Evolutionary conservation across 2,888 invertebrate species (phyloP).

Genomic region (Caenorhabditis zanzibari): DNA sequence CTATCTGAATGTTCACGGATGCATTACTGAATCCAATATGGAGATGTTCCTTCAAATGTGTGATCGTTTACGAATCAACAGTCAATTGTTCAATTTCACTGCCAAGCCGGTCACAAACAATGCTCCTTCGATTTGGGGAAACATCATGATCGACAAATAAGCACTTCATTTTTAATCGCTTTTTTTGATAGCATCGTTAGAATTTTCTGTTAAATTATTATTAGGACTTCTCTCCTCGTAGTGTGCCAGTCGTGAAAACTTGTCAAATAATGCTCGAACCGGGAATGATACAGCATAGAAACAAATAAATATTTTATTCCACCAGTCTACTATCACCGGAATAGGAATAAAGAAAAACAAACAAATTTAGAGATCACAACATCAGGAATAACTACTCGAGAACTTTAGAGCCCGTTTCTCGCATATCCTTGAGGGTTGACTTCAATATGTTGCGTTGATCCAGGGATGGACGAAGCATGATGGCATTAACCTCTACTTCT

Average conservation of each 20-base stretch:
- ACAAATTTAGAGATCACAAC: slow-evolving; percentile 10
- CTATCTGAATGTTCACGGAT: slow-evolving; percentile 55
- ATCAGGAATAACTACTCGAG: slow-evolving; percentile 13
- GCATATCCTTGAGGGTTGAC: slow-evolving; percentile 48
- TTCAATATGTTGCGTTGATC: slow-evolving; percentile 39
- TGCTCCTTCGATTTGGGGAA: slow-evolving; percentile 31
- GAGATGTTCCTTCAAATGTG: slow-evolving; percentile 35
- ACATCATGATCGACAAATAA: slow-evolving; percentile 20
- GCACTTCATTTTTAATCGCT: background rate
- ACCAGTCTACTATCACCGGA: background rate
- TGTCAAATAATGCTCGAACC: slow-evolving; percentile 5
- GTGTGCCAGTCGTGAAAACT: background rate
- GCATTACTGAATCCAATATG: slow-evolving; percentile 35
- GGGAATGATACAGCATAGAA: slow-evolving; percentile 4
- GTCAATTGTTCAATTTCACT: slow-evolving; percentile 46
- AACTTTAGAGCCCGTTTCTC: slow-evolving; percentile 30
- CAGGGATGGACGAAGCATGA: slow-evolving; percentile 43
- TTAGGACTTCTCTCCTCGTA: background rate
- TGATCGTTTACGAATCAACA: slow-evolving; percentile 28
- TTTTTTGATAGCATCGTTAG: background rate
- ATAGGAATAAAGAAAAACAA: background rate
- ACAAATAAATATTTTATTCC: background rate
- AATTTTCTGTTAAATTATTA: background rate
- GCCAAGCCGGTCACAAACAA: slow-evolving; percentile 42
- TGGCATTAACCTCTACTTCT: slow-evolving; percentile 42